phyloP scores from a whole-genome alignment of 2,888 invertebrate genomes.

The Latrodectus hesperus region DNA sequence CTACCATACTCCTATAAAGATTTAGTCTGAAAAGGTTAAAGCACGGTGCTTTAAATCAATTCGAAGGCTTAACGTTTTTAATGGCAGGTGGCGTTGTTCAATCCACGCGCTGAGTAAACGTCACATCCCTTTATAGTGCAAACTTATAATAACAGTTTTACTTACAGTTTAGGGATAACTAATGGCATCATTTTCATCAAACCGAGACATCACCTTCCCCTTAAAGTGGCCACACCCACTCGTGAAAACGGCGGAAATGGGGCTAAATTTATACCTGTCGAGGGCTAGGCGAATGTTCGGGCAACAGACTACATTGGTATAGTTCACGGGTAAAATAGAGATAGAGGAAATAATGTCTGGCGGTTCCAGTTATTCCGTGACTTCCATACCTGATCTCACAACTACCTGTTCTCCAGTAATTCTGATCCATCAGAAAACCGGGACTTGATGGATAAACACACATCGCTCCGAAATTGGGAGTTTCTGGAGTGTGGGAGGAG shows the following conservation, averaged over 20 bases:
- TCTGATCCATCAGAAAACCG: slow-evolving; percentile 7
- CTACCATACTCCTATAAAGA: too few relatives aligned
- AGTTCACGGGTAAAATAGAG: neutral
- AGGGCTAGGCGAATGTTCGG: neutral
- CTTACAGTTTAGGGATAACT: slow-evolving; percentile 1
- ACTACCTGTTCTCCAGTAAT: slow-evolving; percentile 46
- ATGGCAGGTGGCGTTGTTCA: too few relatives aligned
- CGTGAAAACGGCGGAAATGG: neutral
- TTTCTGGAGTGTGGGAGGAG: slow-evolving; percentile 5
- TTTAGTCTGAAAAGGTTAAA: too few relatives aligned
- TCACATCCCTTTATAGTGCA: neutral
- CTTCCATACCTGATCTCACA: slow-evolving; percentile 31
- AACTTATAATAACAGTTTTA: slow-evolving; percentile 5
- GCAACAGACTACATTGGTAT: neutral
- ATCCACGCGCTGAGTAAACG: neutral
- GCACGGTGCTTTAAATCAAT: too few relatives aligned
- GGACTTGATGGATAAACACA: slow-evolving; percentile 50
- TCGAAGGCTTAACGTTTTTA: too few relatives aligned
- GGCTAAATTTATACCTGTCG: neutral
- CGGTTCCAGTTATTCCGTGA: slow-evolving; percentile 15
- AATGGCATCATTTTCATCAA: slow-evolving; percentile 1
- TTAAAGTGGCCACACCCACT: neutral
- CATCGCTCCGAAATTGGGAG: slow-evolving; percentile 39
- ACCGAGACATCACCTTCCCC: neutral
- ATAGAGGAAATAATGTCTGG: neutral